Evolutionary conservation across 2,113 vertebrate species (phyloP), one percentile per base, ranked within the genome.

Genomic region (Caracal caracal): DNA sequence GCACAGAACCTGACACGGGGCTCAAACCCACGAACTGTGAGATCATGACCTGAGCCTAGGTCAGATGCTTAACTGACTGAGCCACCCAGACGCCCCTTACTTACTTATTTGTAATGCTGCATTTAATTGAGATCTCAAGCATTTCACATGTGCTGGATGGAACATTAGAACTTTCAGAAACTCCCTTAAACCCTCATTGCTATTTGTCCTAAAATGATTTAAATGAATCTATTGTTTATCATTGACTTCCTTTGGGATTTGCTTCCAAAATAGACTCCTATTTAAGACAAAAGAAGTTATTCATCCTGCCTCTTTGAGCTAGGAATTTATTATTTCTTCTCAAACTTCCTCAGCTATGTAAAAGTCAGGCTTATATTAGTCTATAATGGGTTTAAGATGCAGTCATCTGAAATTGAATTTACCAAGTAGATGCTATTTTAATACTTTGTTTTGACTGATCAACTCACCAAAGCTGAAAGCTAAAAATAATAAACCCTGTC

Each of bases 381-480:
- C 26, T 79, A 0, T 87, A 28, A 73, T 11, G 92, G 75, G 47
- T 91, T 96, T 83, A 93, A 79, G 75, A 89, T 91, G 61, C 56
- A 93, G 59, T 71, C 91, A 83, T 89, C 86, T 97, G 96, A 96
- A 96, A 80, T 61, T 56, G 86, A 95, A 92, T 97, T 97, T 93
- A 85, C 87, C 93, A 91, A 78, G 59, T 84, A 71, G 87, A 76
- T 92, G 70, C 92, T 97, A 88, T 97, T 98, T 96, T 95, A 87
- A 94, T 95, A n/a, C 51, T 97, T 93, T 96, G 95, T 97, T 97
- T 97, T 97, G 97, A 96, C 84, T 93, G 78, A 97, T 96, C 65
- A 93, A 40, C 94, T 97, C 83, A 93, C 92, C 91, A 96, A 93
- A 93, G 75, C 92, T 81, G 89, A 86, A 78, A 96, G 87, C 94